Conservation (phyloP, 2,888 invertebrate genomes). For the Oxystoma pomonae region DNA sequence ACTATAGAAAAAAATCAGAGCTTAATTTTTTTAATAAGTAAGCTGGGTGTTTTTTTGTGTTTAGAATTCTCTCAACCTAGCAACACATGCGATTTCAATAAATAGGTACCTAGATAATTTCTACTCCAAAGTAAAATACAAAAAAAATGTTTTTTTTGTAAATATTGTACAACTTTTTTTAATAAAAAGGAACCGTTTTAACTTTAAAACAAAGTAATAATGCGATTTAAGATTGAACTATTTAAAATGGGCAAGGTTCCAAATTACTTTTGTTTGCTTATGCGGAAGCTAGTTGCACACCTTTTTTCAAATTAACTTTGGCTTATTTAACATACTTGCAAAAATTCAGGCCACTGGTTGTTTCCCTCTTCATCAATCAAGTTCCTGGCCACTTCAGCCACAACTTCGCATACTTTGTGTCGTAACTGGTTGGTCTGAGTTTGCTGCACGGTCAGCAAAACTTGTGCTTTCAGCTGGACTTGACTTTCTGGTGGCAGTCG, state of each 20-base stretch:
- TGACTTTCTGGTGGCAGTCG: constrained; percentile 80
- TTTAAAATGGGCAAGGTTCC: neutral
- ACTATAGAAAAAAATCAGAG: no score
- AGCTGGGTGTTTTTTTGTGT: no score
- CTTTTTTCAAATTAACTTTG: neutral
- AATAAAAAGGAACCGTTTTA: no score
- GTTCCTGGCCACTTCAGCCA: constrained; percentile 93
- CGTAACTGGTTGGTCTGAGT: constrained; percentile 75
- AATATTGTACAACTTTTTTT: no score
- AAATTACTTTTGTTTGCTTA: neutral
- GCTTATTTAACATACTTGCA: constrained; percentile 53
- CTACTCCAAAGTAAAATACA: no score
- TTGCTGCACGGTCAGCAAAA: constrained; percentile 79
- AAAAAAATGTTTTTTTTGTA: no score
- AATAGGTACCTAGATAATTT: no score
- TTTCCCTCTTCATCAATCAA: constrained; percentile 93
- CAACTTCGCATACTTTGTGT: constrained; percentile 92
- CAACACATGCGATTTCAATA: no score
- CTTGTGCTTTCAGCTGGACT: constrained; percentile 78
- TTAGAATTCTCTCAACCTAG: no score
- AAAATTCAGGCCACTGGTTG: constrained; percentile 95
- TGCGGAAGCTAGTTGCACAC: neutral
- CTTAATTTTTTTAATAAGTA: no score
- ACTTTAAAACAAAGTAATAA: neutral
- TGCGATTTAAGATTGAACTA: neutral